Conservation (phyloP, 1,140 invertebrate genomes). For the Hetaerina americana region DNA sequence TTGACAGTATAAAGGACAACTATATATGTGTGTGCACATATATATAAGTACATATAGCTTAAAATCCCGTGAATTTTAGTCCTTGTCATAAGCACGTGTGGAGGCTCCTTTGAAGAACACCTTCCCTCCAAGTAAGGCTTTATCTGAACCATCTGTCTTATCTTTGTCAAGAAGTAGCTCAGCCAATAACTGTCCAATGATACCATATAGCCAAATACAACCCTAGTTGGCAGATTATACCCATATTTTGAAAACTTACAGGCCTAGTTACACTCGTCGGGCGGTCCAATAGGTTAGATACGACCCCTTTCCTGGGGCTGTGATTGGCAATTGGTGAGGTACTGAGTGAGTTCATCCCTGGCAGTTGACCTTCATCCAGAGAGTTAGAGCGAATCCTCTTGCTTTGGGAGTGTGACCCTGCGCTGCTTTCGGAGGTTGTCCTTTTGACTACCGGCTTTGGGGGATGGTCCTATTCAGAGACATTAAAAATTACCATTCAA, state of each 20-base stretch:
- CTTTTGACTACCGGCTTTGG: background rate
- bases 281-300: constrained; percentile 43
- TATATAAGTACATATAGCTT: too few species aligned
- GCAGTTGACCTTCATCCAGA: background rate
- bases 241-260: constrained; percentile 35
- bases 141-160: too few species aligned
- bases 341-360: constrained; percentile 17
- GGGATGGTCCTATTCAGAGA: background rate
- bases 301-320: constrained; percentile 38
- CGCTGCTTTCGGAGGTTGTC: constrained; percentile 1
- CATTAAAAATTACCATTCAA: constrained; percentile 2
- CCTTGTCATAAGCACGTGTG: too few species aligned
- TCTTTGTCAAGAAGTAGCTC: too few species aligned
- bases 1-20: too few species aligned
- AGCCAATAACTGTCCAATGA: background rate
- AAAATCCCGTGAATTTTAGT: too few species aligned
- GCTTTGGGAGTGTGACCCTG: background rate
- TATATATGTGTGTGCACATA: too few species aligned
- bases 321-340: constrained; percentile 35
- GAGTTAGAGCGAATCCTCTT: constrained; percentile 8
- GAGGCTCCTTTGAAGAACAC: too few species aligned
- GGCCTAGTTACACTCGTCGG: constrained; percentile 51
- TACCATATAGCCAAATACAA: background rate
- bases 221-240: background rate
- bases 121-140: too few species aligned